Evolutionary conservation across 2,888 invertebrate species (phyloP), one percentile per base, ranked within the genome.

Genomic region (Perdita meconis): DNA sequence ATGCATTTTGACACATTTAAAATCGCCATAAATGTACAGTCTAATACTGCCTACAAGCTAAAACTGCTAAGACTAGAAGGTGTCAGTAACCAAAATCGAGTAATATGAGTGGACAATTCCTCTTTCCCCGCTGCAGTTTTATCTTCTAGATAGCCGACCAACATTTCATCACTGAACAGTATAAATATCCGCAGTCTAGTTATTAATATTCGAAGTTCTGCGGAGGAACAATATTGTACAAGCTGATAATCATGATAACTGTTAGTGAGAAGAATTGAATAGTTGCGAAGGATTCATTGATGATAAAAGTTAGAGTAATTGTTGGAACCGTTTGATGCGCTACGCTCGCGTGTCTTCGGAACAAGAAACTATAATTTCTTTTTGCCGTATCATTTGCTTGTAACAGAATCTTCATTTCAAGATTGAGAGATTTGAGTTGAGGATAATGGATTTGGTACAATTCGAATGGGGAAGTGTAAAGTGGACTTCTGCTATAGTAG

Each of bases 401-500:
- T 19, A n/a, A 47, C 10, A 8, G 2, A 10, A 47, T 2, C 10
- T 10, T 30, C 16, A 16, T 19, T 47, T 13, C 42, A n/a, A 42
- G 16, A n/a, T 42, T 16, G 5, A 44, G 44, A 16, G 4, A 30
- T 6, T 30, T 30, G 30, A 6, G 30, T 6, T 30, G 6, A 4
- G 30, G 30, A 6, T 30, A 30, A 6, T 30, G 30, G 30, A 30
- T 30, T 30, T 6, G 30, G 19, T 47, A 38, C 10, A 19, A 8
- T 2, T 10, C 6, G 4, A 36, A 44, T 2, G 24, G 44, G 59
- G 6, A 24, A 24, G 13, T 6, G 26, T 51, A 51, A 16, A 63
- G 24, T 50, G 65, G 26, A 65, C n/a, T 44, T 4, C 13, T 36
- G 1, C 0, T 0, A n/a, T 22, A 56, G 64, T 69, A 64, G 55